Base-by-base conservation (phyloP, 2,888 invertebrate genomes). In the Ophioninae sp. region DNA sequence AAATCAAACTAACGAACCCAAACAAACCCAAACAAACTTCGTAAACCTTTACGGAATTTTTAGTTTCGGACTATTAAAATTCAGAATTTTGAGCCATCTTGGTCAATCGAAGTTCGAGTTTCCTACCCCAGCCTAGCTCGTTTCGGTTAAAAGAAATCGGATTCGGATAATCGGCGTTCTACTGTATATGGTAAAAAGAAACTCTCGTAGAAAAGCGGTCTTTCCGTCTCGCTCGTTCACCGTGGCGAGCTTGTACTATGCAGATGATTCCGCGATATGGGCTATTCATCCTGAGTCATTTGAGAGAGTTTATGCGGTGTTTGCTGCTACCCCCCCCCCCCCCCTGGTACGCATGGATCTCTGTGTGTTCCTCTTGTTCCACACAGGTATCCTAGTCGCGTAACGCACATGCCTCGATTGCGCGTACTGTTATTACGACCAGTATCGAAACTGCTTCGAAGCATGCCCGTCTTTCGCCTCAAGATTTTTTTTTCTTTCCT, bases 191-290 rank as follows among this genome's bases (percentile, higher is more conserved):
- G n/a, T 88, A 89, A 85, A 89, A 89, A 88, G 88, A 44, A 73
- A 73, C 59, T 87, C 86, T 82, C 72, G 67, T 85, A 87, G 88
- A 87, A 88, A 89, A 90, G 89, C 87, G 86, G 85, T 78, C 85
- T 85, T 77, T 84, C 51, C 44, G 51, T 78, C 65, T 65, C 65
- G 6, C 67, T 59, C 64, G 23, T 59, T 65, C 79, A 58, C 51
- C 23, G 71, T 71, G 20, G 51, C 58, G 30, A 30, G 85, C 91
- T 89, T 90, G 90, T 90, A 88, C 90, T 90, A 91, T 91, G 91
- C 91, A 91, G 91, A 91, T 91, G 90, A 91, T 91, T 91, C 87
- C 88, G 86, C 90, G 91, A 91, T 91, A 91, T 88, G 88, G 88
- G 86, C 90, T 90, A 91, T 91, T 91, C 91, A 91, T 90, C 91